Percentiles rank a stretch among this genome's conserved stretches.
Evolutionary conservation across 2,888 invertebrate genomes (phyloP).

Genomic region (Scaeva pyrastri): DNA sequence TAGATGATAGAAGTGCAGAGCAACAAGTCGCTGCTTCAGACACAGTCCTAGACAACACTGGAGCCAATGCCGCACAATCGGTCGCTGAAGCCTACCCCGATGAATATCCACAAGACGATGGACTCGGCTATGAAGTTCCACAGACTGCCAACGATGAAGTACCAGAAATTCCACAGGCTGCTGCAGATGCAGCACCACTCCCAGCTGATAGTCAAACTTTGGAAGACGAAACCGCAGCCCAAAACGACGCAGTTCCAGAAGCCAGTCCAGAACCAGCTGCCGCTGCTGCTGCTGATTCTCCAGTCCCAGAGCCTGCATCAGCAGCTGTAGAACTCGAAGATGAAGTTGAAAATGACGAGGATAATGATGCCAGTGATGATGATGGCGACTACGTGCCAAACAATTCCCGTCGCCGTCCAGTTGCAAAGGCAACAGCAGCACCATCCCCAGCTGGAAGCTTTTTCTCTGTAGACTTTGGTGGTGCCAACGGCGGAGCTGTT

Average conservation of each 20-base stretch:
- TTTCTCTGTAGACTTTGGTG: constrained; percentile 78
- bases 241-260: constrained; percentile 79
- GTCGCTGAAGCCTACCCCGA: constrained; percentile 83
- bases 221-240: constrained; percentile 2
- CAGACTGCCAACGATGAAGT: constrained; percentile 70
- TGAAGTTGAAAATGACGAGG: constrained; percentile 65
- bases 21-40: constrained; percentile 77
- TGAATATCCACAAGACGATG: constrained; percentile 55
- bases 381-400: constrained; percentile 27
- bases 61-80: constrained; percentile 80
- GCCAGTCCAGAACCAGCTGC: constrained; percentile 44
- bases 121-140: constrained; percentile 77
- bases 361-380: constrained; percentile 63
- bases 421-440: constrained; percentile 48
- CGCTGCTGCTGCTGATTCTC: constrained; percentile 60
- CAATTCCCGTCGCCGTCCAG: constrained; percentile 23
- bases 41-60: constrained; percentile 79
- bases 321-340: constrained; percentile 51
- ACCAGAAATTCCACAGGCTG: constrained; percentile 64
- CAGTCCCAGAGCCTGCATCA: constrained; percentile 68
- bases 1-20: constrained; percentile 78
- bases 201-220: constrained; percentile 41
- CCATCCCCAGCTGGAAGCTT: constrained; percentile 75
- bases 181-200: constrained; percentile 61
- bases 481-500: constrained; percentile 76